Conservation (phyloP, 2,888 invertebrate genomes). For the Sipha maydis region DNA sequence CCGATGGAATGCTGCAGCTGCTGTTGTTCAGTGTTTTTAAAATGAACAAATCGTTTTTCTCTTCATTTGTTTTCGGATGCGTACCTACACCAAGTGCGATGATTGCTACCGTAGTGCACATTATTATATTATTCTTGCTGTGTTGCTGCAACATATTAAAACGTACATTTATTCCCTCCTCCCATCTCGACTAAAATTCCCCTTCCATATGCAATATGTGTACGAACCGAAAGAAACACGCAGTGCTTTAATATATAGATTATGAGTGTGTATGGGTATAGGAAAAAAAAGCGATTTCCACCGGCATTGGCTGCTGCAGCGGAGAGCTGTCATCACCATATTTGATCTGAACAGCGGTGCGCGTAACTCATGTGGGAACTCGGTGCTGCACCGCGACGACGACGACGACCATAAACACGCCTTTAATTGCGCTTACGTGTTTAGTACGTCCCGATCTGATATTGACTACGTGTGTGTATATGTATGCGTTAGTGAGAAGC, state of each 20-base stretch:
- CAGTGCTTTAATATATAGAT: background rate
- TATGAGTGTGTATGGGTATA: no score
- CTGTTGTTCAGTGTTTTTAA: background rate
- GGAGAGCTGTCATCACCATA: conserved; percentile 53
- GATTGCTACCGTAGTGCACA: no score
- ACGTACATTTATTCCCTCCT: background rate
- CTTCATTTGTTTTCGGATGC: background rate
- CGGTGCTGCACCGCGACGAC: background rate
- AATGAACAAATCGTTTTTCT: background rate
- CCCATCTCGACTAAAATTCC: background rate
- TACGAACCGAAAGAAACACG: conserved; percentile 4
- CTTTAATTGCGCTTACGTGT: conserved; percentile 60
- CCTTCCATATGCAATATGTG: background rate
- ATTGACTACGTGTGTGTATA: background rate
- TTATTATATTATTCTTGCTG: background rate
- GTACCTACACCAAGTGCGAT: background rate
- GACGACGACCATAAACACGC: conserved; percentile 47
- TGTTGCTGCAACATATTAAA: background rate
- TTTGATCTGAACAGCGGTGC: conserved; percentile 49
- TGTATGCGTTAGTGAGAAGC: background rate
- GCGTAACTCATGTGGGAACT: conserved; percentile 51
- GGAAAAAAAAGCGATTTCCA: conserved; percentile 30
- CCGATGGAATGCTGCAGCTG: no score
- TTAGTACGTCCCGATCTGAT: conserved; percentile 46
- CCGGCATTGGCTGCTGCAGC: background rate